Base-by-base conservation (phyloP, 2,888 invertebrate genomes). In the Drosophila fungiperda region DNA sequence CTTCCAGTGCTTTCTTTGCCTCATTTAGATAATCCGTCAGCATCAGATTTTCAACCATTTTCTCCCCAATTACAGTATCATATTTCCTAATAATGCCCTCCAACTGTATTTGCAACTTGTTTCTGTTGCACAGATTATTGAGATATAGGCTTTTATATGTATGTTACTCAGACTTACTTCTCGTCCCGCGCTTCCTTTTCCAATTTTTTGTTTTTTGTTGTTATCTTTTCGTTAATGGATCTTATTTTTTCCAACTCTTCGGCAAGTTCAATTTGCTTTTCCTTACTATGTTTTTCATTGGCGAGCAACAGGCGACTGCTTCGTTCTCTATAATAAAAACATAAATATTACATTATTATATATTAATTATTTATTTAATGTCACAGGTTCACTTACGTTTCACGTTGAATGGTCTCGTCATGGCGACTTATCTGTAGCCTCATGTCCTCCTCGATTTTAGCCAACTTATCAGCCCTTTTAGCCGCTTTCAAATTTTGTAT, bases 11-110 rank as follows among this genome's bases (percentile, higher is more conserved):
- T n/a, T 70, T 63, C 4, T 87, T 79, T 7, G 86, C 80, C 12
- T 65, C 73, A 9, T 86, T 73, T 29, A 87, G 81, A 26, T 82
- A 65, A 2, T 88, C 83, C 48, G 78, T 73, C 1, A 93, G 73
- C 3, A 79, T 60, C 4, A 88, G 32, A 38, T 91, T 87, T 69
- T 93, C 92, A 11, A 78, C 64, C 26, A 88, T 83, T 73, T 91
- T 91, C 6, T 93, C 92, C 3, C 87, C 84, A 64, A 93, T 91
- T 36, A 84, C 83, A 40, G 80, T 76, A 60, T 93, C 93, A 62
- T 91, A 93, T 76, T 91, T 93, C 17, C 83, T 90, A 1, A 93
- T 73, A 12, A 92, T 71, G 3, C 78, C 73, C 64, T 92, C 83
- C 0, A 93, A 76, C 67, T 93, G 92, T 12, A 92, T 53, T 15